phyloP scores from a whole-genome alignment of 2,113 vertebrate genomes.

The Cariama cristata region DNA sequence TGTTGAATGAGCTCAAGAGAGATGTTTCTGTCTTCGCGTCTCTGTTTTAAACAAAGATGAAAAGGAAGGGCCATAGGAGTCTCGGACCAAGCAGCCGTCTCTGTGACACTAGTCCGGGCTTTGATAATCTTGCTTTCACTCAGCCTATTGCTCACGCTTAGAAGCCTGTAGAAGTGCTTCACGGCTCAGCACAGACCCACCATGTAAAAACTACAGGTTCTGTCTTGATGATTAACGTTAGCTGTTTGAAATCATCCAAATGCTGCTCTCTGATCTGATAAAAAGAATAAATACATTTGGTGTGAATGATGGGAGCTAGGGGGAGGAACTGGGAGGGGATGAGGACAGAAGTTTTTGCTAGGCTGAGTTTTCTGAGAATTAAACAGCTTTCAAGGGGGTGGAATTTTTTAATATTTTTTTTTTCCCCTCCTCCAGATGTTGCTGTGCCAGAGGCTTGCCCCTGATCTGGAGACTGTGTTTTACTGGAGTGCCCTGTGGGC shows the following conservation, averaged over 20 bases:
- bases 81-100: neutral
- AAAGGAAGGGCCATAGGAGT: constrained; percentile 8
- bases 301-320: constrained; percentile 72
- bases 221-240: constrained; percentile 63
- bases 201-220: constrained; percentile 46
- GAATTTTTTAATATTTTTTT: neutral
- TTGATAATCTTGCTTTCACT: neutral
- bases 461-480: neutral
- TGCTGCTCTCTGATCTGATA: constrained; percentile 67
- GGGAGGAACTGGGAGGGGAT: neutral
- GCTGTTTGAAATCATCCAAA: constrained; percentile 73
- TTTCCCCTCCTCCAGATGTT: constrained; percentile 53
- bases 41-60: constrained; percentile 66
- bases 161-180: neutral
- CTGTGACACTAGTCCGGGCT: constrained; percentile 15
- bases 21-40: constrained; percentile 37
- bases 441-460: neutral
- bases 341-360: constrained; percentile 38
- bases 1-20: neutral
- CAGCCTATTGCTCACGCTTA: neutral
- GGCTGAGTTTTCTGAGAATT: constrained; percentile 46
- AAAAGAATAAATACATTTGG: constrained; percentile 75
- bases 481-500: neutral
- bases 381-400: constrained; percentile 1
- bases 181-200: neutral